Evolutionary conservation across 2,797 vertebrate species (phyloP), one percentile per base, ranked within the genome.

Genomic region (Lindbergichthys nudifrons): DNA sequence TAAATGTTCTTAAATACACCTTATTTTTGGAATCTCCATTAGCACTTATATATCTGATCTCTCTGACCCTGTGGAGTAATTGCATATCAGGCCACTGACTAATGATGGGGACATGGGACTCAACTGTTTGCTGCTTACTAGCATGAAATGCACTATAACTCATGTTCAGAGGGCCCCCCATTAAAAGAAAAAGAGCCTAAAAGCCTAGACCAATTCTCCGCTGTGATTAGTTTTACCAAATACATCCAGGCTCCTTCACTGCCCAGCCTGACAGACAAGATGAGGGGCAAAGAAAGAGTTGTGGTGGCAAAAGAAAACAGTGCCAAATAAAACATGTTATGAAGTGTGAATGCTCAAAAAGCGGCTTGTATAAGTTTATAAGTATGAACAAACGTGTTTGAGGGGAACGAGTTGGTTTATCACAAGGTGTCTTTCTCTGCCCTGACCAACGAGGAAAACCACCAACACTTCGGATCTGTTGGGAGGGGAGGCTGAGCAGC

Each of bases 391-490:
- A 78, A 54, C 10, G 56, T 15, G 7, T 48, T 83, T 53, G 73
- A 51, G 61, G 57, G 73, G 32, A 87, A 73, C 39, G 47, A 79
- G 79, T 60, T 69, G 79, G 71, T 91, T 88, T 84, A 90, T 92
- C 88, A 88, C 86, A 87, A 88, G 87, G 88, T 92, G 91, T 91
- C 89, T 89, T 86, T 91, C 82, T 90, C 80, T 81, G 74, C 72
- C 58, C 65, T 75, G 92, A 90, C 85, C 90, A 81, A 87, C 54
- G 88, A 95, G 90, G 92, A 90, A 93, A 95, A 95, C 93, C 90
- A 88, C 91, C 93, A 88, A 93, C 92, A 95, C 94, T 92, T 95
- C 88, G 91, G 90, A 94, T 94, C 92, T 94, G 93, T 93, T 93
- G 84, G 45, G 75, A 86, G 88, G 85, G 93, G 87, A 87, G 86